phyloP scores from a whole-genome alignment of 2,888 invertebrate genomes.

The Polylopha cassiicola region DNA sequence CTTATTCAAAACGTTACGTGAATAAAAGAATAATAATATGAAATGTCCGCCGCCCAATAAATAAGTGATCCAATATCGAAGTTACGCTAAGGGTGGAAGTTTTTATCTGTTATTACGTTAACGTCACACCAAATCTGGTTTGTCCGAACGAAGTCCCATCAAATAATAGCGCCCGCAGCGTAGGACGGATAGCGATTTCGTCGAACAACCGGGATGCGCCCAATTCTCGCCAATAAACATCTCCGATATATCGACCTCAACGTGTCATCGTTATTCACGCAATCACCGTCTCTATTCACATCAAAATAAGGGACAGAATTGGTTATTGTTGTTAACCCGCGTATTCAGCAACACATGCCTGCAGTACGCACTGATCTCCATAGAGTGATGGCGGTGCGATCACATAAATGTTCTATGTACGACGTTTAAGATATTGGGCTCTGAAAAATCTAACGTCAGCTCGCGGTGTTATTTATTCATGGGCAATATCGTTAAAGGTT shows the following conservation, averaged over 20 bases:
- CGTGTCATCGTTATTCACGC: slow-evolving; percentile 41
- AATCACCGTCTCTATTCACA: slow-evolving; percentile 53
- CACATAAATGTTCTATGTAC: slow-evolving; percentile 42
- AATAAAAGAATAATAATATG: slow-evolving; percentile 4
- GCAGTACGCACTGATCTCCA: slow-evolving; percentile 46
- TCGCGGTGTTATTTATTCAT: slow-evolving; percentile 31
- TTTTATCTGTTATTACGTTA: slow-evolving; percentile 51
- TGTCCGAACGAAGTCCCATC: slow-evolving; percentile 58
- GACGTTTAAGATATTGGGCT: slow-evolving; percentile 35
- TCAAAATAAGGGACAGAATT: slow-evolving; percentile 50
- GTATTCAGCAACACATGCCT: slow-evolving; percentile 44
- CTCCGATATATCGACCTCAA: slow-evolving; percentile 63
- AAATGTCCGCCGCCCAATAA: slow-evolving; percentile 8
- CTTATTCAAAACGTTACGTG: background rate
- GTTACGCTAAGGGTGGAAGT: slow-evolving; percentile 37
- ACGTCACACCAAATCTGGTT: slow-evolving; percentile 49
- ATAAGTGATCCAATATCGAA: slow-evolving; percentile 21
- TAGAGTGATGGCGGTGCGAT: slow-evolving; percentile 46
- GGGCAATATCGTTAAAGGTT: slow-evolving; percentile 28
- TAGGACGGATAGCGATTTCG: slow-evolving; percentile 72
- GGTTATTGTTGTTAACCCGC: slow-evolving; percentile 32
- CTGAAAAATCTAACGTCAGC: slow-evolving; percentile 33
- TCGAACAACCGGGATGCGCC: slow-evolving; percentile 74
- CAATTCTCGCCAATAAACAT: slow-evolving; percentile 75
- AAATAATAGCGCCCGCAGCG: slow-evolving; percentile 52